Evolutionary conservation across 2,797 vertebrate species (phyloP), one percentile per base, ranked within the genome.

Genomic region (Potorous gilbertii): DNA sequence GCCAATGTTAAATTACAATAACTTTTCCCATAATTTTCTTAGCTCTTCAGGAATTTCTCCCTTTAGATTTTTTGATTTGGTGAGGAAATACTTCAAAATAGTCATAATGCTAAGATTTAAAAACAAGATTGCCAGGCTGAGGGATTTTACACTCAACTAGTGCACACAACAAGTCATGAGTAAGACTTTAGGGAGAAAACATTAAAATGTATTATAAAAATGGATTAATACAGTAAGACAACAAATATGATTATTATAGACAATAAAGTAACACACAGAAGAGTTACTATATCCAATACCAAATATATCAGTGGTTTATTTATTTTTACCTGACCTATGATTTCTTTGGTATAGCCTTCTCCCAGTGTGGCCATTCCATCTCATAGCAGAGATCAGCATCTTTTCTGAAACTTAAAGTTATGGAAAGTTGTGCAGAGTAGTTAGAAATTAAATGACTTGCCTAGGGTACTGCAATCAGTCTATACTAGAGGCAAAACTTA

Each of bases 191-290:
- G 11, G n/a, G 34, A 24, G 92, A 40, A 9, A 56, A 91, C 12
- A 8, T 54, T n/a, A 97, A 56, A 93, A 95, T 91, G 46, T 92
- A 52, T 56, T 96, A 94, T 54, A 95, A 91, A 52, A 92, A 94
- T 90, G 96, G 92, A 90, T 54, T 92, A 90, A 94, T 94, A 93
- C 94, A 52, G 52, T 52, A 52, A 52, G 52, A 52, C 52, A 8
- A 52, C 52, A 52, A 21, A 89, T 92, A 89, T 97, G 97, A 97
- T 96, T 95, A 91, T 56, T 92, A 93, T 95, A 95, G 95, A 97
- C 12, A 90, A 96, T 97, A 90, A 89, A 92, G 94, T 97, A 97
- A 97, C 12, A 6, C n/a, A 74, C 87, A 55, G 13, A 92, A 96
- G 94, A 94, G 95, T 96, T 96, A 95, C 40, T 87, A 10, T 56